Evolutionary conservation across 2,888 invertebrate species (phyloP).

Genomic region (Baronia brevicornis): DNA sequence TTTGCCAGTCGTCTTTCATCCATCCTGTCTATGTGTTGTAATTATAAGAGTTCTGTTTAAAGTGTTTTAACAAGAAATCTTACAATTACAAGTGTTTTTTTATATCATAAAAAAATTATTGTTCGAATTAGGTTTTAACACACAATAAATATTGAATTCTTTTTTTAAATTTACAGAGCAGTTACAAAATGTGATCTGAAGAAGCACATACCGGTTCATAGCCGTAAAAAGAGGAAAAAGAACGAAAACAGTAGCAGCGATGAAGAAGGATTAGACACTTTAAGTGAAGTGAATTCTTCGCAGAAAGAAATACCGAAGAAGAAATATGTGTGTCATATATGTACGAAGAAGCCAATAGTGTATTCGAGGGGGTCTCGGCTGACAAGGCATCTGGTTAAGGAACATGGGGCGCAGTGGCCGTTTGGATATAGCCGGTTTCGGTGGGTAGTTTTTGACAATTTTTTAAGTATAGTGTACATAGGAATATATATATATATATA

Average conservation of each 20-base stretch:
- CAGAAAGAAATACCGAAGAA: constrained; percentile 36
- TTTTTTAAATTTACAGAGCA: constrained; percentile 51
- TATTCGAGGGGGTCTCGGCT: constrained; percentile 80
- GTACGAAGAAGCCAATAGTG: constrained; percentile 69
- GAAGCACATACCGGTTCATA: constrained; percentile 72
- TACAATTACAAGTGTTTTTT: too few species aligned
- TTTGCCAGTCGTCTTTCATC: too few species aligned
- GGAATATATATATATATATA: too few species aligned
- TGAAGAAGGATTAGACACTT: constrained; percentile 28
- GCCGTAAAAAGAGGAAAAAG: constrained; percentile 29
- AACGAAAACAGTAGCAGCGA: constrained; percentile 19
- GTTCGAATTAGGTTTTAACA: too few species aligned
- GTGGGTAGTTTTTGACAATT: constrained; percentile 35
- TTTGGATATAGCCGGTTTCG: constrained; percentile 85
- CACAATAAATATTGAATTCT: not conserved
- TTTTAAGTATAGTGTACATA: not conserved
- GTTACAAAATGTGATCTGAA: constrained; percentile 76
- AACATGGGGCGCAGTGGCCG: constrained; percentile 83
- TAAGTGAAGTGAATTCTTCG: constrained; percentile 38
- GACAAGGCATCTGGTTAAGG: constrained; percentile 82
- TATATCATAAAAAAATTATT: too few species aligned
- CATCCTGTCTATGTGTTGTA: too few species aligned
- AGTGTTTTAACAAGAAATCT: too few species aligned
- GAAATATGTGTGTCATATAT: constrained; percentile 82
- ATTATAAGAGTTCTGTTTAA: too few species aligned